These are phyloP conservation scores for Asbolus verrucosus DNA, from an alignment of 1,140 invertebrate species.

Conservation along the genomic window DNA sequence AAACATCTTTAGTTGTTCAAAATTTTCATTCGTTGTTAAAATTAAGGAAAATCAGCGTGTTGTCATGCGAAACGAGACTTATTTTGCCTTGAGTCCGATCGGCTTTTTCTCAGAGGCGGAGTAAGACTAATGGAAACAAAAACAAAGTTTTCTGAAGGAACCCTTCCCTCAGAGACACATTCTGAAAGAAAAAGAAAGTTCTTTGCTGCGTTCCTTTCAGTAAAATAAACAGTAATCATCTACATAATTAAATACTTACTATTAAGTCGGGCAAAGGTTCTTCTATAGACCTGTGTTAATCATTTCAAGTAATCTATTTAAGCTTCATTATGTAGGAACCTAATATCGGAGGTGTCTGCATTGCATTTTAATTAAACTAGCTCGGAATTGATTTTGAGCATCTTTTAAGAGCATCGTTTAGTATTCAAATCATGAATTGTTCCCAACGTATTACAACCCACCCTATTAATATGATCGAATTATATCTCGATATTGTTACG, in stretches of 20 bases:
- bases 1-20: too few relatives aligned
- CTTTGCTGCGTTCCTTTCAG: not conserved
- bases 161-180: not conserved
- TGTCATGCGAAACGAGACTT: too few relatives aligned
- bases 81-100: too few relatives aligned
- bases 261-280: not conserved
- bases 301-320: constrained; percentile 35
- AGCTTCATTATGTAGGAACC: constrained; percentile 11
- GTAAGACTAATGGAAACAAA: constrained; percentile 3
- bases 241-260: too few relatives aligned
- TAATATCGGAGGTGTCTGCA: constrained; percentile 8
- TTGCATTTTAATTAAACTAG: constrained; percentile 5
- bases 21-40: too few relatives aligned
- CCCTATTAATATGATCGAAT: constrained; percentile 13
- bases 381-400: constrained; percentile 28
- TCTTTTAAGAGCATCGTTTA: constrained; percentile 11
- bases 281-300: too few relatives aligned
- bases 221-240: not conserved
- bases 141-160: constrained; percentile 7
- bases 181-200: not conserved
- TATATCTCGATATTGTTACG: constrained; percentile 10
- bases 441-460: constrained; percentile 1
- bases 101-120: too few relatives aligned
- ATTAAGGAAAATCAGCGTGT: too few relatives aligned
- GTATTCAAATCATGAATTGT: constrained; percentile 23